These are phyloP conservation scores for Molorchus minor DNA, from an alignment of 2,888 invertebrate genomes.

Conservation along the genomic window DNA sequence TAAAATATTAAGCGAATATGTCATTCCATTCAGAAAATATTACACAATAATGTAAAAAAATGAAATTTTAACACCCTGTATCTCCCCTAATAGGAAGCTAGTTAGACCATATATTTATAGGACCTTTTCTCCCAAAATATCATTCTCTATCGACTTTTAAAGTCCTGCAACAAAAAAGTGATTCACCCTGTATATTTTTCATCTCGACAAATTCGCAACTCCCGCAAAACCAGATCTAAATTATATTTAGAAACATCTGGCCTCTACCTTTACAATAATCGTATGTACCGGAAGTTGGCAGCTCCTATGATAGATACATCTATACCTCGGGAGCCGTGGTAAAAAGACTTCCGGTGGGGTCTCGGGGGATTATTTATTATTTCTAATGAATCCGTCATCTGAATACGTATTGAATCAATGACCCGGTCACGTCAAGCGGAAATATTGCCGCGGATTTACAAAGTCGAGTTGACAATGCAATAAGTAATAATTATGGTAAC, in stretches of 20 bases:
- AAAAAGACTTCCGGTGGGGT: conserved; percentile 31
- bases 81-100: too few species aligned
- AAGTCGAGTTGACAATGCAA: conserved; percentile 2
- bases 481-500: conserved; percentile 15
- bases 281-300: conserved; percentile 49
- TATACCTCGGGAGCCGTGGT: conserved; percentile 15
- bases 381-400: conserved; percentile 7
- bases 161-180: too few species aligned
- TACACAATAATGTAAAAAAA: too few species aligned
- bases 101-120: too few species aligned
- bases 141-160: too few species aligned
- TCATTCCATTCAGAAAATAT: too few species aligned
- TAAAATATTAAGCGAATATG: too few species aligned
- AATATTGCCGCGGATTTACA: conserved; percentile 5
- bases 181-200: too few species aligned
- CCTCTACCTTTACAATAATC: conserved; percentile 49
- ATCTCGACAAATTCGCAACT: too few species aligned
- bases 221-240: conserved; percentile 2
- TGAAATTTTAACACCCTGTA: too few species aligned
- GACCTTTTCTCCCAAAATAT: too few species aligned
- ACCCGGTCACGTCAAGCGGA: conserved; percentile 16
- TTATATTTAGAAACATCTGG: conserved; percentile 46
- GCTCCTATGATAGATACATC: conserved; percentile 29
- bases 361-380: too few species aligned
- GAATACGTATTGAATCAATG: conserved; percentile 18